phyloP scores from a whole-genome alignment of 2,797 vertebrate species.

The Crenichthys baileyi region DNA sequence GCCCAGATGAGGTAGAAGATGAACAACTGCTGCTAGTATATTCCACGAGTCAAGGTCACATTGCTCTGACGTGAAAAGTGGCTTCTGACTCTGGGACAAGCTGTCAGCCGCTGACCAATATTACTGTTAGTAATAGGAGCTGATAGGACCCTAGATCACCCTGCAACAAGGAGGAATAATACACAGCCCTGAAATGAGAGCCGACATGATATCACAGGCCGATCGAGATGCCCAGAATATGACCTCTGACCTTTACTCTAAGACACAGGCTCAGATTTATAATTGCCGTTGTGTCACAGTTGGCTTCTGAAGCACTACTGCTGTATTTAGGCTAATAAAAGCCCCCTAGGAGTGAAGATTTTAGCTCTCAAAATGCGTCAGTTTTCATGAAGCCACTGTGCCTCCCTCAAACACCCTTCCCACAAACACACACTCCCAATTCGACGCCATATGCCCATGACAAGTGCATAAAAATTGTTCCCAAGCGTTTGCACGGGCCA shows the following conservation, averaged over 20 bases:
- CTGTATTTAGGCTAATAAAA: conserved; percentile 1
- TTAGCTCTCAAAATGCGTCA: conserved; percentile 59
- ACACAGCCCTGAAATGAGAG: background rate
- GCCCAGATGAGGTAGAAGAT: conserved; percentile 69
- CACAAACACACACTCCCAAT: conserved; percentile 60
- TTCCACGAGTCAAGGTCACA: conserved; percentile 66
- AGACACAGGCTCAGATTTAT: conserved; percentile 55
- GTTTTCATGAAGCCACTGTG: conserved; percentile 56
- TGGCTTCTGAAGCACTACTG: conserved; percentile 20
- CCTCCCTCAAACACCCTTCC: conserved; percentile 32
- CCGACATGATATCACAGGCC: conserved; percentile 57
- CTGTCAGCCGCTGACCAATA: conserved; percentile 62
- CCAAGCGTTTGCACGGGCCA: conserved; percentile 92
- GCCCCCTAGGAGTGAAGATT: conserved; percentile 49
- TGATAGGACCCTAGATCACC: conserved; percentile 57
- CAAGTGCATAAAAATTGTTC: conserved; percentile 92
- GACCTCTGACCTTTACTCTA: conserved; percentile 49
- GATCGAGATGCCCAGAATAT: conserved; percentile 30
- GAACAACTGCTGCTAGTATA: conserved; percentile 57
- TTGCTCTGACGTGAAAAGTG: conserved; percentile 62
- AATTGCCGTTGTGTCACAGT: conserved; percentile 61
- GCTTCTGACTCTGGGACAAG: conserved; percentile 55
- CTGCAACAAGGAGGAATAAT: conserved; percentile 29
- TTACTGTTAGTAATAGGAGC: conserved; percentile 70
- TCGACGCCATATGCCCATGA: conserved; percentile 78